These are phyloP conservation scores for Drosophila parabipectinata DNA, from an alignment of 1,140 invertebrate species.

Conservation along the genomic window DNA sequence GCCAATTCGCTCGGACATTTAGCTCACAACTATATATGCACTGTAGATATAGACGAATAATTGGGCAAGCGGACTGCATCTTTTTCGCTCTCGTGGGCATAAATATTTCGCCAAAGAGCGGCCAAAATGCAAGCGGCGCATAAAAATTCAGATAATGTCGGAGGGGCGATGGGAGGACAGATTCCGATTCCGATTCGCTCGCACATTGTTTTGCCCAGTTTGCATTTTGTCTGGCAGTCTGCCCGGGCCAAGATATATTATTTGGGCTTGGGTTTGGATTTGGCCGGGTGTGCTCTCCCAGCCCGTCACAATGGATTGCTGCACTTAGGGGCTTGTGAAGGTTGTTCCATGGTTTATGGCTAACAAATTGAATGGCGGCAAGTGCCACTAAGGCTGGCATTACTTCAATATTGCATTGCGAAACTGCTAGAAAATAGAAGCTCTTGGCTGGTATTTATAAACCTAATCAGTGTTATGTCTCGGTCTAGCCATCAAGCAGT, in stretches of 20 bases:
- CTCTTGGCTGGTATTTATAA: not conserved
- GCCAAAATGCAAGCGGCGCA: conserved; percentile 50
- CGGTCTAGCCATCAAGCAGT: not conserved
- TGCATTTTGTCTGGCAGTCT: conserved; percentile 50
- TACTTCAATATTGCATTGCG: not conserved
- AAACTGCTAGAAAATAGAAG: not conserved
- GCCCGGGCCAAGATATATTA: conserved; percentile 35
- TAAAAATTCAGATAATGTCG: conserved; percentile 45
- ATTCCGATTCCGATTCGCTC: conserved; percentile 14
- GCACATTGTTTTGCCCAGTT: conserved; percentile 35
- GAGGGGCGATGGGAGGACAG: conserved; percentile 1
- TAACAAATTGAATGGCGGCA: conserved; percentile 33
- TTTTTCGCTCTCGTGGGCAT: conserved; percentile 39
- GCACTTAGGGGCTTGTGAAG: conserved; percentile 40
- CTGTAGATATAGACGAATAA: not conserved
- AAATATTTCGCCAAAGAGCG: conserved; percentile 47
- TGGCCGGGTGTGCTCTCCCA: conserved; percentile 15
- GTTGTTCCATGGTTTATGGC: conserved; percentile 46
- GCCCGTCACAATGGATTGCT: conserved; percentile 39
- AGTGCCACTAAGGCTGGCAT: conserved; percentile 15
- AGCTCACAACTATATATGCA: conserved; percentile 47
- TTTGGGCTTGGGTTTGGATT: conserved; percentile 15
- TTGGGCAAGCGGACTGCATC: conserved; percentile 34
- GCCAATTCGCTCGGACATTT: conserved; percentile 68
- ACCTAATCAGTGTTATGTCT: not conserved